Percentiles rank a stretch among this genome's conserved stretches.
Conservation (phyloP, 1,140 invertebrate species). For the Zaprionus gabonicus region DNA sequence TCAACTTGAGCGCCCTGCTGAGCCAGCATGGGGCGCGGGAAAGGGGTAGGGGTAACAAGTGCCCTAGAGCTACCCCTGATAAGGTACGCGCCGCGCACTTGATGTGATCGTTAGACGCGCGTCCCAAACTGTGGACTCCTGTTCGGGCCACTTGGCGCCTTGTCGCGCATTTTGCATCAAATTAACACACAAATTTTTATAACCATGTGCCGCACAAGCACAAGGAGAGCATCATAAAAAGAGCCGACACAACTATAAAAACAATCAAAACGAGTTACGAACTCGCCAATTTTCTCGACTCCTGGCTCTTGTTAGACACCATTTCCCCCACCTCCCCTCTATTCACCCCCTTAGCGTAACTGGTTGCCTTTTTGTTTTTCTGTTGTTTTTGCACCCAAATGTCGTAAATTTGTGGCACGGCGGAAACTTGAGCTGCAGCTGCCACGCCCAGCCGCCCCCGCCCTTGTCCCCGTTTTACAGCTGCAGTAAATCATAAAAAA, state of each 20-base stretch:
- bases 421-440: slow-evolving; percentile 49
- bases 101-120: slow-evolving; percentile 63
- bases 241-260: slow-evolving; percentile 70
- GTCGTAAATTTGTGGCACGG: slow-evolving; percentile 65
- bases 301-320: slow-evolving; percentile 30
- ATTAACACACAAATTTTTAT: slow-evolving; percentile 81
- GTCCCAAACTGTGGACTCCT: slow-evolving; percentile 18
- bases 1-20: background rate
- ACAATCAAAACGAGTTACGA: slow-evolving; percentile 77
- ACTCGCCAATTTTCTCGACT: slow-evolving; percentile 67
- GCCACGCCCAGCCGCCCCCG: slow-evolving; percentile 21
- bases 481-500: slow-evolving; percentile 73
- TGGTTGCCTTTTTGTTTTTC: slow-evolving; percentile 2
- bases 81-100: slow-evolving; percentile 52
- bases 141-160: slow-evolving; percentile 39
- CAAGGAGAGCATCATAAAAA: slow-evolving; percentile 59
- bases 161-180: slow-evolving; percentile 76
- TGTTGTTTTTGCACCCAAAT: slow-evolving; percentile 33
- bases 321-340: background rate
- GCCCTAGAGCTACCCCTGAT: background rate
- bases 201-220: slow-evolving; percentile 40
- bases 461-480: slow-evolving; percentile 58
- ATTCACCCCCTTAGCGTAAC: background rate
- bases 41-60: background rate
- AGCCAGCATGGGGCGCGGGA: background rate